Evolutionary conservation across 1,140 invertebrate species (phyloP).

Genomic region (Bombus affinis): DNA sequence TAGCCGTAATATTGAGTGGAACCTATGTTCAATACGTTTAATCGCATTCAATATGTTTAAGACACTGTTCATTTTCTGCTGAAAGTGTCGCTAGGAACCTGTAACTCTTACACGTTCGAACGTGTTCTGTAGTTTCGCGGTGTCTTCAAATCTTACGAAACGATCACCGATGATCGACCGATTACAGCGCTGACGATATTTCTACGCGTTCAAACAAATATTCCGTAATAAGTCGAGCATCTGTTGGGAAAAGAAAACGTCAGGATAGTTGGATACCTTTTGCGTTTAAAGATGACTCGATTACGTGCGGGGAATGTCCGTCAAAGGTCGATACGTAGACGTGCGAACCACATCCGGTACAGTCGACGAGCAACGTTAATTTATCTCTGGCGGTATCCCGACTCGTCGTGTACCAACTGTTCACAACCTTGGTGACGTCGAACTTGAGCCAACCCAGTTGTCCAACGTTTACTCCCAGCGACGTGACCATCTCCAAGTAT

Average conservation of each 20-base stretch:
- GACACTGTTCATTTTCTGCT: no score
- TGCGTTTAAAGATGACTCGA: slow-evolving; percentile 78
- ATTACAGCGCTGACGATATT: no score
- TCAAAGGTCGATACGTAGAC: slow-evolving; percentile 84
- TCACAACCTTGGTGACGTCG: slow-evolving; percentile 90
- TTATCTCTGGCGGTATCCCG: slow-evolving; percentile 83
- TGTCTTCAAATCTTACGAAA: no score
- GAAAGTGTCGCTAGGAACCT: no score
- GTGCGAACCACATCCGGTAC: slow-evolving; percentile 90
- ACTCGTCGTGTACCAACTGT: slow-evolving; percentile 86
- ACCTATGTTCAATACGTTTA: no score
- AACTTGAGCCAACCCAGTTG: slow-evolving; percentile 93
- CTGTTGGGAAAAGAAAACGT: no score
- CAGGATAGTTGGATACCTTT: slow-evolving; percentile 69
- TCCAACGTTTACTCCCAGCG: slow-evolving; percentile 86
- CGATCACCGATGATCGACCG: no score
- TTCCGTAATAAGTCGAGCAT: no score
- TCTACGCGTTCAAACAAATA: no score
- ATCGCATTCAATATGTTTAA: no score
- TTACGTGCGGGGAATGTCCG: slow-evolving; percentile 75
- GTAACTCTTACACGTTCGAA: no score
- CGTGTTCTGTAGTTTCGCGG: no score
- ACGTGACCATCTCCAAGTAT: slow-evolving; percentile 86
- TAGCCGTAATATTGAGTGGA: rapidly evolving
- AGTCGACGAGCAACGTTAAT: slow-evolving; percentile 91